A percentile compares a stretch with the other conserved stretches of the same genome.
phyloP scores from a whole-genome alignment of 1,140 invertebrate species.

The Zaprionus nigranus region DNA sequence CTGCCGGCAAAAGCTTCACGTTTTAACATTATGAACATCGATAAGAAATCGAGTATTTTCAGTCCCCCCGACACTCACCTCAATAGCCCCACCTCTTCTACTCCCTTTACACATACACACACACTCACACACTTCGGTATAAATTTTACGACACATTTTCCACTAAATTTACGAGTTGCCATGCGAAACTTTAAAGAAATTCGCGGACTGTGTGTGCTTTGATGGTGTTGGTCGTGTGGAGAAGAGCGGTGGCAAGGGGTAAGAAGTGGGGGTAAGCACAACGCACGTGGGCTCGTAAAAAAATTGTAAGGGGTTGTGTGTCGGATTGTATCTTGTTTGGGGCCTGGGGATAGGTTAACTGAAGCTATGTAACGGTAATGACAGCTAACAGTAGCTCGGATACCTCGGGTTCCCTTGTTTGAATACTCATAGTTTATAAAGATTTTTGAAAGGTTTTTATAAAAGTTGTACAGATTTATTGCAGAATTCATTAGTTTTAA shows the following conservation, averaged over 20 bases:
- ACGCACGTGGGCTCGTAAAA: conserved; percentile 60
- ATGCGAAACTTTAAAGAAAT: conserved; percentile 62
- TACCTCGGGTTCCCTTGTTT: too few relatives aligned
- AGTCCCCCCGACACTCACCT: conserved; percentile 36
- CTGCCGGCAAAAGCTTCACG: neutral
- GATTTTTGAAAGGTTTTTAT: neutral
- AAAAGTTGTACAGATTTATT: too few relatives aligned
- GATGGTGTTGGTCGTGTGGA: neutral
- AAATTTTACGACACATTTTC: conserved; percentile 62
- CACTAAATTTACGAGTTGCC: conserved; percentile 59
- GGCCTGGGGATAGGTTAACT: conserved; percentile 9
- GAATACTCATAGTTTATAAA: neutral
- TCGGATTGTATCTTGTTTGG: conserved; percentile 11
- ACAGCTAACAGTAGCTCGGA: neutral
- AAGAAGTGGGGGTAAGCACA: conserved; percentile 24
- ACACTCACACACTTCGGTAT: conserved; percentile 10
- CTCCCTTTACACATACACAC: neutral
- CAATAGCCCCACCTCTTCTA: conserved; percentile 25
- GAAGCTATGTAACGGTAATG: conserved; percentile 10
- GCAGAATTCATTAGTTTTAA: too few relatives aligned
- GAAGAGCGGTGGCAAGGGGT: neutral
- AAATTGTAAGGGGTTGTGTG: conserved; percentile 40
- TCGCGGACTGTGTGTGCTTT: conserved; percentile 21
- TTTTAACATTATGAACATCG: conserved; percentile 57
- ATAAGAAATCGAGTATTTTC: conserved; percentile 47